Evolutionary conservation across 2,797 vertebrate species (phyloP).

Genomic region (Perodicticus potto): DNA sequence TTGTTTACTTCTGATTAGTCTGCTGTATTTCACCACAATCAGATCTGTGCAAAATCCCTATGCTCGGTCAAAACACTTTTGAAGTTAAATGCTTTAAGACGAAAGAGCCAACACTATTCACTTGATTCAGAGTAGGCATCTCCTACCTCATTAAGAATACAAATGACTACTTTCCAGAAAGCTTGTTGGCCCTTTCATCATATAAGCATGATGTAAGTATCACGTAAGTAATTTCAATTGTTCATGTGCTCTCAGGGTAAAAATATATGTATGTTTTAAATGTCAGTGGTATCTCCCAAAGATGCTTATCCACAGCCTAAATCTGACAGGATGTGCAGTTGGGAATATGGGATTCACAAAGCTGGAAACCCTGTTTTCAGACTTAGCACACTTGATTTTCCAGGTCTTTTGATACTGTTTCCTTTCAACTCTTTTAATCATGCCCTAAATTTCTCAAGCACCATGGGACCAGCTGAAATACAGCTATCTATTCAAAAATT

Average conservation of each 20-base stretch:
- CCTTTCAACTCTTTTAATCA: conserved; percentile 61
- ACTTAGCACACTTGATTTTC: conserved; percentile 27
- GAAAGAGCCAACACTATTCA: conserved; percentile 19
- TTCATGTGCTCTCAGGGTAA: not conserved
- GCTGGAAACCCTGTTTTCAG: conserved; percentile 65
- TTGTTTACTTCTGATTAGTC: conserved; percentile 85
- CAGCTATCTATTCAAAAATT: conserved; percentile 55
- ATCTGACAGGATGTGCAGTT: not conserved
- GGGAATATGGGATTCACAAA: conserved; percentile 44
- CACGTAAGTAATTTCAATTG: not conserved
- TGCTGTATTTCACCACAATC: conserved; percentile 89
- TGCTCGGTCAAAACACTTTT: not conserved
- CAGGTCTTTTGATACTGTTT: conserved; percentile 50
- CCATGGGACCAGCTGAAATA: not conserved
- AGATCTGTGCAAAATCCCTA: conserved; percentile 81
- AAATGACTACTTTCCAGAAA: conserved; percentile 57
- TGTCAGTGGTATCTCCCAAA: not conserved
- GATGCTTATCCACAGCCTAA: not conserved
- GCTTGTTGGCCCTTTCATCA: not conserved
- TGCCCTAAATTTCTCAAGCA: conserved; percentile 44
- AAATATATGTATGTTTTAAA: not conserved
- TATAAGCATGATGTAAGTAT: too few species aligned
- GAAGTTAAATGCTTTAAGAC: conserved; percentile 33
- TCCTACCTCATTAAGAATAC: conserved; percentile 8
- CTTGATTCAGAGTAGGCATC: not conserved